phyloP scores from a whole-genome alignment of 23 tunicate genomes.

The Styela plicata region DNA sequence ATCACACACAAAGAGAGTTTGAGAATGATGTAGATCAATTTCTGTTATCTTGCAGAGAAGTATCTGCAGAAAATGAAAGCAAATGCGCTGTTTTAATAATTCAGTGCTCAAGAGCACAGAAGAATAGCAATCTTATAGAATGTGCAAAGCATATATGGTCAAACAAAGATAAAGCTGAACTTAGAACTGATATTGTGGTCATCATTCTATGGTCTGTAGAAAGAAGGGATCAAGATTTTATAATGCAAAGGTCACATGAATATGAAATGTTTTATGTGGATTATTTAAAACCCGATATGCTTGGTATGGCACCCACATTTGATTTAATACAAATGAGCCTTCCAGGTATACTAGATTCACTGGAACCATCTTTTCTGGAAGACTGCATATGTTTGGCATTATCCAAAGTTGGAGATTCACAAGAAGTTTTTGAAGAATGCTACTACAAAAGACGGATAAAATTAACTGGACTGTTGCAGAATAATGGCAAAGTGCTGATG shows the following conservation, averaged over 20 bases:
- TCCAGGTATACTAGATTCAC: conserved; percentile 12
- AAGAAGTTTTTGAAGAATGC: background rate
- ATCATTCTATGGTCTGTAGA: conserved; percentile 58
- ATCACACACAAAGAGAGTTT: conserved; percentile 46
- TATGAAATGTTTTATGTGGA: conserved; percentile 38
- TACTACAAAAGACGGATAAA: background rate
- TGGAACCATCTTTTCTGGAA: background rate
- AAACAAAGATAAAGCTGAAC: background rate
- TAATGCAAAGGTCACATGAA: conserved; percentile 39
- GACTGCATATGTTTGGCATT: conserved; percentile 26
- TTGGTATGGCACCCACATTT: conserved; percentile 24
- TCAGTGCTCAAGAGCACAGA: conserved; percentile 65
- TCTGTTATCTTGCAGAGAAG: background rate
- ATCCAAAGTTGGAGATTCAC: background rate
- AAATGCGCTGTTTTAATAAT: conserved; percentile 33
- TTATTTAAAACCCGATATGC: conserved; percentile 27
- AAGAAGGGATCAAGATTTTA: conserved; percentile 17
- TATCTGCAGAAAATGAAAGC: background rate
- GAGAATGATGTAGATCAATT: conserved; percentile 27
- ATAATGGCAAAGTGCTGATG: too few relatives aligned
- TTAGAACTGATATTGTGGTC: conserved; percentile 1
- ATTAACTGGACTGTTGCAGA: too few relatives aligned
- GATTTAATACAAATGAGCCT: conserved; percentile 21
- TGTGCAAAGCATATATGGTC: conserved; percentile 61
- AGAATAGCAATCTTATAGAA: conserved; percentile 43